Conservation (phyloP, 92 coral and sea anemone genomes). For the Zoanthus gigantus region DNA sequence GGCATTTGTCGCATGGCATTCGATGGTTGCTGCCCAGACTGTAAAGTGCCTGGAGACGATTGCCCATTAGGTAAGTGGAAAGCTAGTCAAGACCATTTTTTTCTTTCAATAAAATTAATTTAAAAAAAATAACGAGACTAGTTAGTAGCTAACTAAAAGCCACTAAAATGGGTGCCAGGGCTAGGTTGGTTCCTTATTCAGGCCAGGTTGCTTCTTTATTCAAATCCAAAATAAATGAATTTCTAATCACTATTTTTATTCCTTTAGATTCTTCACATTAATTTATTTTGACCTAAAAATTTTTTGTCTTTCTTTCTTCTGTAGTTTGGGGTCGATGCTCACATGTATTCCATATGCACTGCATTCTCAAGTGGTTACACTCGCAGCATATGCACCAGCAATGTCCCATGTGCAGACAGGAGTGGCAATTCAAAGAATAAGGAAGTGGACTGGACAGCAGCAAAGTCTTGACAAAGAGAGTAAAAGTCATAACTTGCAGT, state of each 20-base stretch:
- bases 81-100: not conserved
- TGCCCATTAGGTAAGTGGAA: constrained; percentile 85
- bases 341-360: constrained; percentile 99
- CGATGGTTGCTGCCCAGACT: constrained; percentile 98
- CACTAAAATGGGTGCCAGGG: too few species aligned
- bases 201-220: too few species aligned
- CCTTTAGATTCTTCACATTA: too few species aligned
- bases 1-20: constrained; percentile 99
- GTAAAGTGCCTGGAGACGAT: constrained; percentile 97
- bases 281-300: too few species aligned
- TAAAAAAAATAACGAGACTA: too few species aligned
- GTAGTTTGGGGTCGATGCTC: constrained; percentile 99
- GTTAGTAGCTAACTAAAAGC: too few species aligned
- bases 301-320: constrained; percentile 17
- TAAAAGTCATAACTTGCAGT: too few species aligned
- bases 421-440: constrained; percentile 91
- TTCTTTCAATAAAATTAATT: too few species aligned
- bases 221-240: too few species aligned
- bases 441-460: too few species aligned
- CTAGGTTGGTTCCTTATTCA: too few species aligned
- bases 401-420: constrained; percentile 99
- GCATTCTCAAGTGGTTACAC: constrained; percentile 96
- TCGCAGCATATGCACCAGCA: constrained; percentile 96
- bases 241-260: too few species aligned
- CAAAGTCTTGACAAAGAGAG: not conserved